Evolutionary conservation across 2,797 vertebrate genomes (phyloP), one percentile per base, ranked within the genome.

Genomic region (Otolemur crassicaudatus): DNA sequence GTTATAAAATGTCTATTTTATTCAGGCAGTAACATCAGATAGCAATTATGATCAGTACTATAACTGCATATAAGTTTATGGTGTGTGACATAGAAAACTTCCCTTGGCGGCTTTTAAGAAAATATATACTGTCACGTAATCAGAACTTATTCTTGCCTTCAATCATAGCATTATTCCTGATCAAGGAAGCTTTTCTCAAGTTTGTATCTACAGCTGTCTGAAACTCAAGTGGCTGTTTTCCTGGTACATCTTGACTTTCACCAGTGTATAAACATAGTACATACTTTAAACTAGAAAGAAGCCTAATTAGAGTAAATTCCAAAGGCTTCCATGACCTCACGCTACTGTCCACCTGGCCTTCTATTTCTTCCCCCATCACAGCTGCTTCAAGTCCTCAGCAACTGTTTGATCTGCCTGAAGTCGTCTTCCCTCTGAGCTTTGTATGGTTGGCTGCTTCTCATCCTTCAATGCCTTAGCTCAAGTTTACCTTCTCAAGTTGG

Each of bases 1-100:
- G 16, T 84, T 87, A 83, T n/a, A 82, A 95, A 92, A 82, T 80
- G 43, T n/a, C 34, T 70, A 3, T 46, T 8, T 87, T 49, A 65
- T 25, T 80, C 75, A 43, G 61, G 46, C 49, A 79, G 34, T 17
- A 34, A 9, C 12, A 20, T 58, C n/a, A 89, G 70, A 61, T 63
- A 76, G 34, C 61, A 87, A 72, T 85, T 58, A 29, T 7, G 34
- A 53, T 53, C 60, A 80, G n/a, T 19, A 63, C 10, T 40, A 31
- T 40, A 46, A 67, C 3, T 63, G 29, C 25, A 61, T 7, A 53
- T n/a, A 82, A 25, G 11, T 91, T 94, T 63, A 75, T 69, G 73
- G 70, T 25, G 61, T 65, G 27, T 82, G 90, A 75, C 79, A 77
- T 10, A 49, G 0, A 77, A 72, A 81, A 82, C 34, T 40, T 25